Evolutionary conservation across 1,140 invertebrate genomes (phyloP), one percentile per base, ranked within the genome.

Genomic region (Bombyx mori): DNA sequence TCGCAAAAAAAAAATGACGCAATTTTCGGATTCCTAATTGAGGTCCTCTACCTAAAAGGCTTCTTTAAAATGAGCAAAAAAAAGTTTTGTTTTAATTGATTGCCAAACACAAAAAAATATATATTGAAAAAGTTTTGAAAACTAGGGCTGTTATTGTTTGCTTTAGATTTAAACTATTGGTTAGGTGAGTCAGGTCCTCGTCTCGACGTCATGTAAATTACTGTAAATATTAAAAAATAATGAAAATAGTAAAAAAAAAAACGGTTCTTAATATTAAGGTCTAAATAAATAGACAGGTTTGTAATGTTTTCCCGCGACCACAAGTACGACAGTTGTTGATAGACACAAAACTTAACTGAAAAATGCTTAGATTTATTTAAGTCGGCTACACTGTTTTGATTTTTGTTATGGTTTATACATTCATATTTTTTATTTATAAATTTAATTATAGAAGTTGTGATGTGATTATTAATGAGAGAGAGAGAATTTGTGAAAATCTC

Each of bases 171-270:
- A 35, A 35, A 35, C 26, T 35, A 35, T 35, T 35, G 26, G 26
- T 35, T 35, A 35, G 26, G 4, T 35, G 26, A 35, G 26, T 18
- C 7, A 47, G 12, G 12, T n/a, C 10, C 12, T 69, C 35, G 54
- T 54, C 42, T 53, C 26, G 65, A 69, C 75, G 77, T 79, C 74
- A 82, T 85, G 82, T 85, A 85, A 85, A 85, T 82, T 82, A 82
- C 72, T 85, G 82, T 85, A 85, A 77, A 80, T 82, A 81, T 58
- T 48, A 44, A 57, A 57, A 68, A 66, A 64, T 65, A 64, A 62
- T 66, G 61, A 62, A 74, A 63, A 65, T 68, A 66, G 60, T 60
- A 70, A 69, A 66, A 60, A 66, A 60, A 18, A 18, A 35, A 35
- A 35, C 26, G 4, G 26, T 35, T 35, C 26, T 35, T 64, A 62